Evolutionary conservation across 2,113 vertebrate genomes (phyloP).

Genomic region (Origma solitaria): DNA sequence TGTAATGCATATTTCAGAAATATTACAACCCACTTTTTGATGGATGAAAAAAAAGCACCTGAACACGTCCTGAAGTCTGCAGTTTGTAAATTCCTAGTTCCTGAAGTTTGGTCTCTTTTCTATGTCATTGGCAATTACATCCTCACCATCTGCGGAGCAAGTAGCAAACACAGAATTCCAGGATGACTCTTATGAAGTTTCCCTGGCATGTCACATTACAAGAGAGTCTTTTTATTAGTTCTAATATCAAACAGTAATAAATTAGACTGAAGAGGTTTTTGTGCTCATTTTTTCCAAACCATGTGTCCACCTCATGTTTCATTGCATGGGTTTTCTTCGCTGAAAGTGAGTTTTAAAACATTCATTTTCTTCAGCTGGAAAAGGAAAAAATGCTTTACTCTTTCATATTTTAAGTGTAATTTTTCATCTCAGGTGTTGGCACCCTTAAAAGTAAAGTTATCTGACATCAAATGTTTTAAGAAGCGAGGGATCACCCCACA

Average conservation of each 20-base stretch:
- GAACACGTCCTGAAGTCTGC: neutral
- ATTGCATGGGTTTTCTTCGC: neutral
- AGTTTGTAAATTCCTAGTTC: slow-evolving; percentile 26
- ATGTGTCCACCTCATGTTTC: neutral
- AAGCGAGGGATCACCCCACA: neutral
- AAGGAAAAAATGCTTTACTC: neutral
- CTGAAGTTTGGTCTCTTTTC: neutral
- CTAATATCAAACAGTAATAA: neutral
- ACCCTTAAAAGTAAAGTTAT: neutral
- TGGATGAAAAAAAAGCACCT: neutral
- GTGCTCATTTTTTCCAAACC: neutral
- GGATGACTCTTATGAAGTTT: neutral
- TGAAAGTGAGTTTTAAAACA: neutral
- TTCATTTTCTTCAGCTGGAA: neutral
- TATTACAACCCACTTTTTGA: neutral
- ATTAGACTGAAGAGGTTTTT: neutral
- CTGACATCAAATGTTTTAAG: neutral
- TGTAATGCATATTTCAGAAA: slow-evolving; percentile 48
- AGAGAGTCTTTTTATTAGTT: neutral
- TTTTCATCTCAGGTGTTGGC: neutral
- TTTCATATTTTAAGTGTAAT: neutral
- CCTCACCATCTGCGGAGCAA: neutral
- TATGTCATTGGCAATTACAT: neutral
- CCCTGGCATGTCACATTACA: neutral
- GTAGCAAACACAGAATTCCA: neutral